A percentile compares a stretch with the other conserved stretches of the same genome.
Conservation (phyloP, 2,888 invertebrate genomes). For the Acleris sparsana region DNA sequence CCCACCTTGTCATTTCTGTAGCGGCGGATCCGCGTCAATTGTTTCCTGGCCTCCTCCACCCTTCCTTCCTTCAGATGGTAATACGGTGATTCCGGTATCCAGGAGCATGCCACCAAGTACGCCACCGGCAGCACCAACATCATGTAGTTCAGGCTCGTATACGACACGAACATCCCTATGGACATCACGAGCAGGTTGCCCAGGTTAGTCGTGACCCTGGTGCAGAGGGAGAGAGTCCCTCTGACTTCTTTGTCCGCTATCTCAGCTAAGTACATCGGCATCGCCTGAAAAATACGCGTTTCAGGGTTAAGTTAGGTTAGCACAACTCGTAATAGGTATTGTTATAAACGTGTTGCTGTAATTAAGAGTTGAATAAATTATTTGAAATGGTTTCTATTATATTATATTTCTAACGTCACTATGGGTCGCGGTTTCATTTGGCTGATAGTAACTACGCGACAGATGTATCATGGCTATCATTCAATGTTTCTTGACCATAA, state of each 20-base stretch:
- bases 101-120: constrained; percentile 74
- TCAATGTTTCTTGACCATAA: no score
- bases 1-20: constrained; percentile 55
- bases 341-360: no score
- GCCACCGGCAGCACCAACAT: constrained; percentile 68
- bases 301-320: no score
- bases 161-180: constrained; percentile 67
- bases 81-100: constrained; percentile 85
- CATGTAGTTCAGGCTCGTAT: constrained; percentile 64
- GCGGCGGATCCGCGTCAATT: constrained; percentile 66
- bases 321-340: no score
- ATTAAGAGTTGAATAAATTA: no score
- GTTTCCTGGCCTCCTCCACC: constrained; percentile 68
- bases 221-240: constrained; percentile 58
- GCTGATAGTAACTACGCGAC: no score
- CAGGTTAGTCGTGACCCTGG: constrained; percentile 63
- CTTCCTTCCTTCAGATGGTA: constrained; percentile 79
- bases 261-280: constrained; percentile 70
- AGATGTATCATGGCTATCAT: no score
- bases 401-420: no score
- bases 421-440: no score
- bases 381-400: no score
- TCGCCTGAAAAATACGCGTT: constrained; percentile 54
- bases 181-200: constrained; percentile 68
- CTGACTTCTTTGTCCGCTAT: constrained; percentile 73